These are phyloP conservation scores for Cyrtodaria siliqua DNA, from an alignment of 2,888 invertebrate species.

Conservation along the genomic window DNA sequence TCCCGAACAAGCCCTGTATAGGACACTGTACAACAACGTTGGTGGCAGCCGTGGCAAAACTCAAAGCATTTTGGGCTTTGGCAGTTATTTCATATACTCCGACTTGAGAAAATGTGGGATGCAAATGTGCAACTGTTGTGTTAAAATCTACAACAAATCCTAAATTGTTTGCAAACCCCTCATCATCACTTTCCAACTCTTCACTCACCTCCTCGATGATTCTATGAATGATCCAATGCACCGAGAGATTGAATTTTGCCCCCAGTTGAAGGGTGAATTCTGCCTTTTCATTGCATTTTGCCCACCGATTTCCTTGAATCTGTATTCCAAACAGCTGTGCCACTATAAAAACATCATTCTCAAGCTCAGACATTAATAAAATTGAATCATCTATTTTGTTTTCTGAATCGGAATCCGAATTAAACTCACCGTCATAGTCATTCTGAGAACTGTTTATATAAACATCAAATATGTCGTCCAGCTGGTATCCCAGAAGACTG, in stretches of 20 bases:
- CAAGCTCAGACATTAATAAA: slow-evolving; percentile 8
- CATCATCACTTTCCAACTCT: background rate
- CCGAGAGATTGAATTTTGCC: slow-evolving; percentile 42
- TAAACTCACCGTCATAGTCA: no score
- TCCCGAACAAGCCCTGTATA: slow-evolving; percentile 57
- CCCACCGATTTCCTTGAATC: slow-evolving; percentile 25
- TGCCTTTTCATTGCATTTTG: slow-evolving; percentile 19
- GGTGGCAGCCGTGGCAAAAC: slow-evolving; percentile 44
- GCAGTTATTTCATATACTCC: slow-evolving; percentile 67
- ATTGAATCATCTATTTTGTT: no score
- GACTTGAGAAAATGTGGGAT: slow-evolving; percentile 58
- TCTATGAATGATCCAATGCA: slow-evolving; percentile 41
- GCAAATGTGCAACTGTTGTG: slow-evolving; percentile 34
- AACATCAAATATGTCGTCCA: no score
- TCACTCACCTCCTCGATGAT: background rate
- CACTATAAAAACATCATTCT: slow-evolving; percentile 31
- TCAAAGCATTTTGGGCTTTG: slow-evolving; percentile 64
- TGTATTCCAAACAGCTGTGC: slow-evolving; percentile 22
- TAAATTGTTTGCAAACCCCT: background rate
- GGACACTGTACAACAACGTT: slow-evolving; percentile 67
- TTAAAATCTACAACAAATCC: slow-evolving; percentile 43
- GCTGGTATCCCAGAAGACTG: no score
- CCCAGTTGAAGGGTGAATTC: slow-evolving; percentile 36
- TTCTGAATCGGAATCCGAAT: no score
- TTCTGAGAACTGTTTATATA: no score